These are phyloP conservation scores for Philonicus albiceps DNA, from an alignment of 2,888 invertebrate genomes.

Conservation along the genomic window DNA sequence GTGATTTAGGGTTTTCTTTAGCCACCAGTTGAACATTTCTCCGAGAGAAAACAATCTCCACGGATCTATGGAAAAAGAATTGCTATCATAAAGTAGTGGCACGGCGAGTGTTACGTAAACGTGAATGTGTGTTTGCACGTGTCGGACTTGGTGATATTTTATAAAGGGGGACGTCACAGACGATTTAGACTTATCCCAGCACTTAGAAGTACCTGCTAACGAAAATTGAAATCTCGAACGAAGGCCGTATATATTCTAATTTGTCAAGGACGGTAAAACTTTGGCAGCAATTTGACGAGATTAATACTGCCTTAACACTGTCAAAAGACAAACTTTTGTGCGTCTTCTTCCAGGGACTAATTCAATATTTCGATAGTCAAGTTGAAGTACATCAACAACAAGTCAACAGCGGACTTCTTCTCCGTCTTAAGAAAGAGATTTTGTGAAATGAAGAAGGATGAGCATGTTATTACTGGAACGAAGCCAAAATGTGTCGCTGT, in stretches of 20 bases:
- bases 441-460: background rate
- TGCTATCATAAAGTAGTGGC: background rate
- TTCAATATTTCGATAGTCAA: background rate
- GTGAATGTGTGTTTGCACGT: background rate
- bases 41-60: background rate
- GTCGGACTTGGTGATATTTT: constrained; percentile 2
- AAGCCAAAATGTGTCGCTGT: background rate
- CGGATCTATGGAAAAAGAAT: constrained; percentile 22
- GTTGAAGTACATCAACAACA: background rate
- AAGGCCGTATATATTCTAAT: constrained; percentile 5
- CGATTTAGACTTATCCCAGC: background rate
- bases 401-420: background rate
- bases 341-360: background rate
- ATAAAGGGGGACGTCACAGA: background rate
- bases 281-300: background rate
- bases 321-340: background rate
- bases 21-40: constrained; percentile 31
- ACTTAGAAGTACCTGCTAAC: background rate
- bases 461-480: background rate
- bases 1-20: constrained; percentile 14
- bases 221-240: constrained; percentile 15
- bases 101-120: background rate
- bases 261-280: background rate
- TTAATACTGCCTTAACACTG: background rate
- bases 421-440: background rate